Base-by-base conservation (phyloP, 2,797 vertebrate genomes). In the Anableps anableps region DNA sequence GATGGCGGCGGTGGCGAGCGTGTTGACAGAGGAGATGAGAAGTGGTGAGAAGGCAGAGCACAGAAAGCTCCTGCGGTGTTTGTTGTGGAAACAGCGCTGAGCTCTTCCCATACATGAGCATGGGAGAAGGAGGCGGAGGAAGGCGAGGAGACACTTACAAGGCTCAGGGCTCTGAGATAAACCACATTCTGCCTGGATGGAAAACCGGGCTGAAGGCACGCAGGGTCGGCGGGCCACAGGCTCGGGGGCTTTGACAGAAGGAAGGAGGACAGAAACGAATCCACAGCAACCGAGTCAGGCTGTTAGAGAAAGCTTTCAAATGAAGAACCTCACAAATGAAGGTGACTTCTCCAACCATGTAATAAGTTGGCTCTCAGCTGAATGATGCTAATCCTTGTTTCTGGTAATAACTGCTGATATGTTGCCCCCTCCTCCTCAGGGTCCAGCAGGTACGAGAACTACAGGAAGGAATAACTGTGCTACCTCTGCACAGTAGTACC, bases 51-150 rank as follows among this genome's bases (percentile, higher is more conserved):
- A 81, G 48, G 77, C 55, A 11, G 73, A 81, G 84, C 77, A 43
- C 76, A 82, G 72, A 62, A 74, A 74, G 79, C 71, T 88, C 31
- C 79, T 17, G 70, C 53, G 5, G 71, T 93, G 89, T 93, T 93
- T 93, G 90, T 91, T 92, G 88, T 93, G 88, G 87, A 91, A 93
- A 93, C 90, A 89, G 77, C 0, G 29, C 71, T 29, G 77, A 85
- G 80, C 79, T 85, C 85, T 84, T 85, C 76, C 85, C 89, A 71
- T 85, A 80, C 88, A 80, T 75, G 87, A 86, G 80, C 77, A 74
- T 45, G 51, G 6, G 9, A 45, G 60, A 7, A 17, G 64, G 21
- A 68, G 71, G 9, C 1, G 26, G 36, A 8, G 43, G 48, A 1
- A 11, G 53, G 23, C 3, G 66, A 47, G 60, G 72, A 1, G 60